Evolutionary conservation across 2,797 vertebrate species (phyloP), one percentile per base, ranked within the genome.

Genomic region (Geotria australis): DNA sequence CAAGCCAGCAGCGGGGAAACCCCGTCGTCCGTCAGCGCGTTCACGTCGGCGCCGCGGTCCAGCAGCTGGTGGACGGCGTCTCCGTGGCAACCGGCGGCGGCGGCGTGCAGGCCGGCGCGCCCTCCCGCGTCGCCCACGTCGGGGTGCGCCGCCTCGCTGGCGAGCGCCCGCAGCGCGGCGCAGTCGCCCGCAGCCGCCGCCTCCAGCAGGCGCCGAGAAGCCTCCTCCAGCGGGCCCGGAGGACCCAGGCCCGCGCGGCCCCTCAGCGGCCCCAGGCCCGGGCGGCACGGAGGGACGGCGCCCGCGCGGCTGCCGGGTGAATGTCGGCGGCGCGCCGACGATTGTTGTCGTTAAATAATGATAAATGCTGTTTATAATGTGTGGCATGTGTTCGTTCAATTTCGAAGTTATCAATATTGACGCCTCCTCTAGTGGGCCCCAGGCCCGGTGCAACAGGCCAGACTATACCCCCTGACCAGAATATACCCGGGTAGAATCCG

Each of bases 21-120:
- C 60, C 76, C 79, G 61, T 88, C 78, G 3, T 69, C 63, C 1
- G 74, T 78, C 63, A 71, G 14, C 66, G 76, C 76, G 68, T 85
- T 77, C 62, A 89, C 74, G 6, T 81, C 71, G 1, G 71, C 79
- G 24, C 84, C 80, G 2, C 58, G 65, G 65, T 88, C 74, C 66
- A 89, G 66, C 62, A 91, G 73, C 47, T 79, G 69, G 58, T 68
- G 70, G 64, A 86, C 69, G 38, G 85, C 63, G 38, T 76, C 61
- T 8, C 66, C 56, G 12, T 74, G 74, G 60, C 71, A 71, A 62
- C 65, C 73, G 73, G 88, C 83, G 2, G 78, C 66, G 3, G 81
- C 82, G 5, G 75, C 76, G 0, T 79, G 76, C 2, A 91, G 74
- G 3, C 73, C 73, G 0, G 73, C 79, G 65, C 78, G 69, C 57